These are phyloP conservation scores for Coptodon bakossiorum DNA, from an alignment of 2,113 vertebrate species.

Conservation along the genomic window DNA sequence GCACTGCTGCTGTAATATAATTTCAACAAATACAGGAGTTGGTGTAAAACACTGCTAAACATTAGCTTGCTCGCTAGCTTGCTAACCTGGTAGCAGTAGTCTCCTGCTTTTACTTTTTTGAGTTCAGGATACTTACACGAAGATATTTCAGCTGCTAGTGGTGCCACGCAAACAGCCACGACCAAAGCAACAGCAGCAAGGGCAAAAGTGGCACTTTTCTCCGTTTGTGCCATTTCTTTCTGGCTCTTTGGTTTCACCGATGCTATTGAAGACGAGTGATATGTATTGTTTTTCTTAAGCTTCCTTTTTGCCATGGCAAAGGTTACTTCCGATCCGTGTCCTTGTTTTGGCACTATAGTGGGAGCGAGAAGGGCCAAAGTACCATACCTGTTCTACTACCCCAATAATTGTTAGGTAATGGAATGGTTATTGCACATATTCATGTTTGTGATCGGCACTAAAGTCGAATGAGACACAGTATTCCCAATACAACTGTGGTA, in stretches of 20 bases:
- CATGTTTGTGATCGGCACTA: not conserved
- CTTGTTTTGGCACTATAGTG: conserved; percentile 53
- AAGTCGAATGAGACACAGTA: not conserved
- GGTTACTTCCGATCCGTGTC: conserved; percentile 26
- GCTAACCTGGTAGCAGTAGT: not conserved
- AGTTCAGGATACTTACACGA: conserved; percentile 45
- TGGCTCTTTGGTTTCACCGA: not conserved
- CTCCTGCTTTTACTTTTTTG: not conserved
- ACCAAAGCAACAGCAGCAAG: conserved; percentile 9
- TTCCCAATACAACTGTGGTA: not conserved
- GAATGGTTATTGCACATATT: not conserved
- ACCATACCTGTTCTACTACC: not conserved
- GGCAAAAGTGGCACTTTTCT: not conserved
- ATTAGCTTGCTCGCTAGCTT: not conserved
- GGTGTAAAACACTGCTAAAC: not conserved
- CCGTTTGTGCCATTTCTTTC: conserved; percentile 13
- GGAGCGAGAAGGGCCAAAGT: conserved; percentile 53
- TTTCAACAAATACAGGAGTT: not conserved
- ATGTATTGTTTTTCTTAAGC: not conserved
- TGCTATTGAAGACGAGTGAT: not conserved
- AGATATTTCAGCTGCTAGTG: conserved; percentile 36
- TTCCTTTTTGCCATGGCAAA: conserved; percentile 42
- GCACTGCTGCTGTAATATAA: not conserved
- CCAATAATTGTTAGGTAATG: not conserved
- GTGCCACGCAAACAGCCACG: conserved; percentile 40